Evolutionary conservation across 2,797 vertebrate species (phyloP), one percentile per base, ranked within the genome.

Genomic region (Acridotheres tristis): DNA sequence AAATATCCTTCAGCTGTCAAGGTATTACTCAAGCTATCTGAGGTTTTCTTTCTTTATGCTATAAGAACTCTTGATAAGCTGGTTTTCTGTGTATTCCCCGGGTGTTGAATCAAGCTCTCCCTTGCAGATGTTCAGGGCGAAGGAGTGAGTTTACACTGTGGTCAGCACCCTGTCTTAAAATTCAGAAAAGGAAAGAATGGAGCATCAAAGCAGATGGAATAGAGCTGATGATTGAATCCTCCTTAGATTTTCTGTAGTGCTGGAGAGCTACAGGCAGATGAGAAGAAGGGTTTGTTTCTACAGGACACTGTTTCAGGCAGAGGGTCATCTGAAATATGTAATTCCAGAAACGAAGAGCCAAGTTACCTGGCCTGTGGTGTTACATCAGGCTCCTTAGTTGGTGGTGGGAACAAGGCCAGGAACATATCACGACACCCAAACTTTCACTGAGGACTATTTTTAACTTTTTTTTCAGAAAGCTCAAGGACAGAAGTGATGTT

Each of bases 351-450:
- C 21, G 3, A 42, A 48, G 0, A 47, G 50, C 48, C 23, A 40
- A 36, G 38, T 20, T 63, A 30, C 17, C 19, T 26, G 32, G 34
- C 57, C 54, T 42, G 36, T 34, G 36, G 7, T 63, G 30, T n/a
- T 54, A 25, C 9, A 23, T 21, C 12, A 40, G 54, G 47, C 53
- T 83, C 21, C 57, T 51, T 10, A 59, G 29, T 0, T 71, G 72
- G n/a, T 26, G 62, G 45, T 32, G 45, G 73, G 23, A 80, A 30
- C 38, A 47, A 83, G 69, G 77, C 40, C 53, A 34, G 45, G 67
- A 36, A 61, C 5, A 2, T 0, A 0, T 2, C 19, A 16, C 12
- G 10, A 72, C 23, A 62, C 10, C 10, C 9, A 79, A n/a, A 71
- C 8, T 45, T 50, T 76, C 25, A 45, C 67, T 47, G 16, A 38